Evolutionary conservation across 2,797 vertebrate species (phyloP).

Genomic region (Octomys mimax): DNA sequence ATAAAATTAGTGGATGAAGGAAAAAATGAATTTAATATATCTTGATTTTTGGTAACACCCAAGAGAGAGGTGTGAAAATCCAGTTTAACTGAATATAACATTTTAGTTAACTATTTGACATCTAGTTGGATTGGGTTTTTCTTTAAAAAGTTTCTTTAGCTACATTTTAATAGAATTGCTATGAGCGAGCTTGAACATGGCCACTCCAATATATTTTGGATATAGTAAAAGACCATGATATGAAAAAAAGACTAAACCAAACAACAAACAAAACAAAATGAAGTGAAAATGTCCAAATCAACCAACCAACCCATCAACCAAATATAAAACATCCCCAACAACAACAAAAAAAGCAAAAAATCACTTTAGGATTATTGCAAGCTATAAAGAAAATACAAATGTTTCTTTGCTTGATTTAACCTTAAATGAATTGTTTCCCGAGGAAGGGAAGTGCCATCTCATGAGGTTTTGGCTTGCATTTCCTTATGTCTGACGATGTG

Average conservation of each 20-base stretch:
- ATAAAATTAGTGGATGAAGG: conserved; percentile 51
- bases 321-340: background rate
- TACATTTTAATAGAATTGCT: conserved; percentile 28
- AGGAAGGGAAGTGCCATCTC: background rate
- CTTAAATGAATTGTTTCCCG: background rate
- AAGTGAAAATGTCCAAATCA: background rate
- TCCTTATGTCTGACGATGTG: background rate
- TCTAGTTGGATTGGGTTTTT: conserved; percentile 42
- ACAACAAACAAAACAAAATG: background rate
- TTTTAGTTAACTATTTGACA: conserved; percentile 54
- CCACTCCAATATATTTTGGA: background rate
- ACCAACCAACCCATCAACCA: background rate
- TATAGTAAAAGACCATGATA: background rate
- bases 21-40: conserved; percentile 59
- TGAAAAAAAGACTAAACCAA: background rate
- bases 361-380: background rate
- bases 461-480: background rate
- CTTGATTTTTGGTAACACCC: conserved; percentile 41
- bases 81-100: background rate
- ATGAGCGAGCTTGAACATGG: background rate
- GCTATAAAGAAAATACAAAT: background rate
- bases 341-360: background rate
- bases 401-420: background rate
- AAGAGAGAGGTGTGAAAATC: background rate
- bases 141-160: conserved; percentile 56